Evolutionary conservation across 37 sponge, comb jelly and placozoan genomes (phyloP), one percentile per base, ranked within the genome.

Genomic region (Spongilla lacustris): DNA sequence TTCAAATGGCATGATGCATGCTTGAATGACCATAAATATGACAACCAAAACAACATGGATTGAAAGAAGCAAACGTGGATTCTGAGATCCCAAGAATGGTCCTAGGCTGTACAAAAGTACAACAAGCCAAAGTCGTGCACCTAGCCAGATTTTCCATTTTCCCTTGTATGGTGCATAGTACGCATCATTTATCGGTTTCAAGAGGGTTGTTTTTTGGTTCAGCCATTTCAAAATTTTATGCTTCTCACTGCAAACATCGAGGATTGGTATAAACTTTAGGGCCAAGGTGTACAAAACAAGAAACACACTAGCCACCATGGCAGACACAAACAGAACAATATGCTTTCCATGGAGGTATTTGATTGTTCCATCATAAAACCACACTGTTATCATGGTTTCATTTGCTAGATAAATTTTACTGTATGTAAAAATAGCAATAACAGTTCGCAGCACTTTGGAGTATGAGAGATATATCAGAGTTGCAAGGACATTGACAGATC

Each of bases 401-500:
- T 46, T 46, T 46, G 8, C 8, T 46, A 46, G 4, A 8, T 46
- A 46, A 10, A 46, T 8, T 10, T 10, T 8, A 46, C 8, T 46
- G 46, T 86, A 82, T 10, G 83, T 58, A 8, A 86, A 23, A 29
- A 37, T 74, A 38, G 76, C 76, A 6, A 86, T 86, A 9, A 81
- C 75, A n/a, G 82, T 81, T 4, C 71, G 50, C 0, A 91, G 58
- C n/a, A 86, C 23, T 83, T 91, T 91, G 50, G 67, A 29, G 68
- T 80, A 91, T 32, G 83, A 70, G 19, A 91, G 69, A n/a, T 77
- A 91, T 71, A 85, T 0, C 0, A 86, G 58, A 31, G 91, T 91
- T 10, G 83, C 83, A 22, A 91, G 67, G n/a, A 91, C 83, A 23
- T 76, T 46, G 46, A 46, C 46, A 46, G 46, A 4, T 46, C 46